Evolutionary conservation across 2,113 vertebrate species (phyloP).

Genomic region (Limnothrissa miodon): DNA sequence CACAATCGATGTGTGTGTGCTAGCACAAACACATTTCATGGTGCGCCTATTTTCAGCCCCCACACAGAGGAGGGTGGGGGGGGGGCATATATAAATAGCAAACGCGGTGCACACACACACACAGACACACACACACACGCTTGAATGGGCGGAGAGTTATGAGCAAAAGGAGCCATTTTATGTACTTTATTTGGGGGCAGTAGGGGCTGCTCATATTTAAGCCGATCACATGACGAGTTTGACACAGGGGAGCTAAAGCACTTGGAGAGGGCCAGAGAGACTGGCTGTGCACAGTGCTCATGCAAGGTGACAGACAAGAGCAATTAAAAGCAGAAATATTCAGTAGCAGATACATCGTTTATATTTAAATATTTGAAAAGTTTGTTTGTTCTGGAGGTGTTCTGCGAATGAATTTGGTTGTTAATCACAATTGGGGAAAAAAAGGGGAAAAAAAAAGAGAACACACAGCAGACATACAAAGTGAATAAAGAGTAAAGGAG

Average conservation of each 20-base stretch:
- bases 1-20: not conserved
- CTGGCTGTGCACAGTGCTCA: not conserved
- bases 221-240: not conserved
- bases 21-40: not conserved
- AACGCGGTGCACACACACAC: not conserved
- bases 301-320: not conserved
- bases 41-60: not conserved
- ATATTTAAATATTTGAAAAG: no score
- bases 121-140: not conserved
- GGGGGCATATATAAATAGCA: not conserved
- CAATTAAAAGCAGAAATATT: not conserved
- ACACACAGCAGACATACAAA: slow-evolving; percentile 24
- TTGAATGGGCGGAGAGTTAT: not conserved
- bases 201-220: not conserved
- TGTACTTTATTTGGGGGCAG: not conserved
- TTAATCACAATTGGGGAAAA: not conserved
- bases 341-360: no score
- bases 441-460: not conserved
- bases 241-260: not conserved
- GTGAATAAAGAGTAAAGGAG: slow-evolving; percentile 30
- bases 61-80: no score
- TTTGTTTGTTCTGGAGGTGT: no score
- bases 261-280: not conserved
- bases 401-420: not conserved
- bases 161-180: slow-evolving; percentile 3